These are phyloP conservation scores for Liparis tanakae DNA, from an alignment of 2,797 vertebrate genomes.

Conservation along the genomic window DNA sequence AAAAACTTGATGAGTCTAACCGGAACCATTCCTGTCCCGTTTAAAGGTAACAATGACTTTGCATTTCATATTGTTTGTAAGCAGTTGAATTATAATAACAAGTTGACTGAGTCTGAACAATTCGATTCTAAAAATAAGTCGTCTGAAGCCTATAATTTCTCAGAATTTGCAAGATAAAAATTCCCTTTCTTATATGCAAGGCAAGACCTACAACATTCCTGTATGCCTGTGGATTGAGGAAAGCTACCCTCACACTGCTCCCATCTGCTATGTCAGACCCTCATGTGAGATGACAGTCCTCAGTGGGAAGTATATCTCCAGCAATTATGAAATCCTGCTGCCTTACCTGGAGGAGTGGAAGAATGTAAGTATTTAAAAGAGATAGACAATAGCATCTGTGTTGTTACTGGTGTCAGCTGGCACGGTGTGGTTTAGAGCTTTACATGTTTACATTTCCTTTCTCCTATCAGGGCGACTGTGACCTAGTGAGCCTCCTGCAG, in stretches of 20 bases:
- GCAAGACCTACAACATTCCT: slow-evolving; percentile 89
- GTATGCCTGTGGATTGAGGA: slow-evolving; percentile 92
- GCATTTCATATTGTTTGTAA: background rate
- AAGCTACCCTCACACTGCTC: slow-evolving; percentile 89
- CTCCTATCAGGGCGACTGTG: slow-evolving; percentile 84
- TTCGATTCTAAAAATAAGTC: background rate
- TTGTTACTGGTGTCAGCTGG: background rate
- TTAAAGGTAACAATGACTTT: slow-evolving; percentile 76
- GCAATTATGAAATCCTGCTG: slow-evolving; percentile 70
- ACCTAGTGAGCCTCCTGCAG: slow-evolving; percentile 90
- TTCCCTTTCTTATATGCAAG: slow-evolving; percentile 64
- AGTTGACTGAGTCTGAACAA: background rate
- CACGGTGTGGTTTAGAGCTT: background rate
- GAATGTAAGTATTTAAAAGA: slow-evolving; percentile 52
- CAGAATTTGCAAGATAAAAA: background rate
- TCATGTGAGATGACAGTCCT: slow-evolving; percentile 90
- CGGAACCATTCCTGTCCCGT: slow-evolving; percentile 88
- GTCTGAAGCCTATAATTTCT: background rate
- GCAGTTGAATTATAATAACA: background rate
- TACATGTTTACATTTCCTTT: background rate
- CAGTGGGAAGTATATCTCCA: slow-evolving; percentile 85
- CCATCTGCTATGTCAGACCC: slow-evolving; percentile 93
- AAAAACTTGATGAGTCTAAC: slow-evolving; percentile 88
- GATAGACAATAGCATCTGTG: background rate
- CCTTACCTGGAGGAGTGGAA: slow-evolving; percentile 80